Evolutionary conservation across 2,888 invertebrate genomes (phyloP).

Genomic region (Xanthorhoe spadicearia): DNA sequence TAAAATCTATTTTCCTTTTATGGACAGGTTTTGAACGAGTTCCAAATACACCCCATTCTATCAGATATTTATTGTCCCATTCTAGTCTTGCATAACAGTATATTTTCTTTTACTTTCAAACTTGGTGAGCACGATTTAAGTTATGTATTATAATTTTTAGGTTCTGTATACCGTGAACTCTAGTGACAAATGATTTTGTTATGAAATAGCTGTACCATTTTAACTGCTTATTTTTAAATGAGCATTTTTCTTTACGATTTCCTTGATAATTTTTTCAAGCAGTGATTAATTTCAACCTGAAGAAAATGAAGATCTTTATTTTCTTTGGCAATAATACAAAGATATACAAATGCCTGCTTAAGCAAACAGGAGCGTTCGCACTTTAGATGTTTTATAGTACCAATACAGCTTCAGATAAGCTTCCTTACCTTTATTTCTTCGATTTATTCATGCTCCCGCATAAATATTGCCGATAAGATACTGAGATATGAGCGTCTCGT

Average conservation of each 20-base stretch:
- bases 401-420: slow-evolving; percentile 77
- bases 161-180: slow-evolving; percentile 9
- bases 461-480: slow-evolving; percentile 69
- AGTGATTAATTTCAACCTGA: neutral
- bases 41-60: slow-evolving; percentile 61
- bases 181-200: slow-evolving; percentile 3
- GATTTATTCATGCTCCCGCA: slow-evolving; percentile 80
- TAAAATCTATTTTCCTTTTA: slow-evolving; percentile 58
- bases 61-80: slow-evolving; percentile 61
- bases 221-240: too few species aligned
- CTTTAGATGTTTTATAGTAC: slow-evolving; percentile 71
- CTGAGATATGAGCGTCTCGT: slow-evolving; percentile 39
- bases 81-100: slow-evolving; percentile 47
- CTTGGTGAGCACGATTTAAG: slow-evolving; percentile 16
- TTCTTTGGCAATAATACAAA: slow-evolving; percentile 11
- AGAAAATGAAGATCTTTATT: slow-evolving; percentile 3
- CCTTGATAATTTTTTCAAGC: neutral
- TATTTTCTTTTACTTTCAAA: slow-evolving; percentile 33
- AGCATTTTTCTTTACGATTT: neutral
- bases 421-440: slow-evolving; percentile 73
- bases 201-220: neutral
- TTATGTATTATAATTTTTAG: slow-evolving; percentile 12
- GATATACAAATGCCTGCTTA: slow-evolving; percentile 17
- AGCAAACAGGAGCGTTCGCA: slow-evolving; percentile 52
- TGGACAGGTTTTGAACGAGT: slow-evolving; percentile 61